Evolutionary conservation across 2,113 vertebrate species (phyloP), one percentile per base, ranked within the genome.

Genomic region (Urocolius indicus): DNA sequence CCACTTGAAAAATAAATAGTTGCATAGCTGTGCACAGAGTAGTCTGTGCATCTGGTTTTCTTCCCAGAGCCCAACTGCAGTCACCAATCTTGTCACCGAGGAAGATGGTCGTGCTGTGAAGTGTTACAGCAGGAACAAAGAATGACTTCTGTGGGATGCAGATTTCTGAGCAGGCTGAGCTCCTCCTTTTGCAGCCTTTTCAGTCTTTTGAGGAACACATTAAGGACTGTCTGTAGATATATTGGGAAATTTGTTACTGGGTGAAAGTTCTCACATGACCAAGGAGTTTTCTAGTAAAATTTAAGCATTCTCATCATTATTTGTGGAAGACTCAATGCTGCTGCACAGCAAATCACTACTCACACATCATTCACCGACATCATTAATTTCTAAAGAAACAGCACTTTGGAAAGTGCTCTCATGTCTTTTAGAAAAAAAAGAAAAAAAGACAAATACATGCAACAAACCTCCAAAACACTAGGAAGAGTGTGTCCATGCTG

Each of bases 201-300:
- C 26, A 59, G 6, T 41, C 10, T 48, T 83, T 61, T 51, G n/a
- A 9, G 46, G 7, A n/a, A 16, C 16, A 24, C 51, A 32, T 29
- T 52, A 87, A 89, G 30, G 22, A 16, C 43, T 89, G 30, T 11
- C 38, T 59, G 55, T 43, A 84, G 38, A 48, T 76, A 32, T 34
- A 54, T 22, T 75, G 41, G 19, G 16, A 69, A 93, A 87, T 91
- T 67, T 38, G 55, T 83, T 43, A 78, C n/a, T 43, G 34, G 21
- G 14, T 62, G 27, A 29, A 84, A 46, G 19, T 46, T 94, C 16
- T 83, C 27, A 45, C 1, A 1, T 46, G n/a, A 76, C 11, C 36
- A 94, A 62, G 27, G 58, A 87, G 67, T 9, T 55, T 94, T 82
- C 87, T 88, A 83, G 69, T 83, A 89, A 92, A 95, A 92, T 68